Percentiles rank a stretch among this genome's conserved stretches.
phyloP scores from a whole-genome alignment of 2,797 vertebrate species.

The Hypotaenidia philippensis region DNA sequence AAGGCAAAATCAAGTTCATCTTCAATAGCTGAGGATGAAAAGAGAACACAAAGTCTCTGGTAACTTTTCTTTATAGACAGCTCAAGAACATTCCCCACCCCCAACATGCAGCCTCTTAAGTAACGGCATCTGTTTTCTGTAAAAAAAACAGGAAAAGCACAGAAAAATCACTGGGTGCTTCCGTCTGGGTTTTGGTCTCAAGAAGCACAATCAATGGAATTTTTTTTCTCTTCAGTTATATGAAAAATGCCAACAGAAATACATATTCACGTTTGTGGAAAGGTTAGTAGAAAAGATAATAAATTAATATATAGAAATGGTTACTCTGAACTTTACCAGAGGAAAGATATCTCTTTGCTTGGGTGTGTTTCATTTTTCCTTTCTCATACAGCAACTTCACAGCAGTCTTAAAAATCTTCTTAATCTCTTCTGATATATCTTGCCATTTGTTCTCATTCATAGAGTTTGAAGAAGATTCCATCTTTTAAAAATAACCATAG shows the following conservation, averaged over 20 bases:
- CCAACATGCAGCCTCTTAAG: neutral
- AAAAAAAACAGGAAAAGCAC: neutral
- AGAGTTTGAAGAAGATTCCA: constrained; percentile 89
- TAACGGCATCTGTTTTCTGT: neutral
- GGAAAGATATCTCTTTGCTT: constrained; percentile 96
- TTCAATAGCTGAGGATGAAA: constrained; percentile 88
- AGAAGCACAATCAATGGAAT: neutral
- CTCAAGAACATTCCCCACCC: neutral
- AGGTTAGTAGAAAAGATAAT: neutral
- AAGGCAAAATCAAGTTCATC: constrained; percentile 98
- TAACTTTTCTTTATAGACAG: constrained; percentile 6
- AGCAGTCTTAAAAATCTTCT: constrained; percentile 92
- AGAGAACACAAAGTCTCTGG: constrained; percentile 42
- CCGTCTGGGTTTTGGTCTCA: neutral
- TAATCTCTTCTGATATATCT: constrained; percentile 95
- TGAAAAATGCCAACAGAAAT: neutral
- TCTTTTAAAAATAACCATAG: constrained; percentile 80
- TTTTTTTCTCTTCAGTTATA: neutral
- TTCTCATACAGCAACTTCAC: constrained; percentile 94
- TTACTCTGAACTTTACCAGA: constrained; percentile 85
- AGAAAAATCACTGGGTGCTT: neutral
- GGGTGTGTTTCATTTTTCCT: constrained; percentile 92
- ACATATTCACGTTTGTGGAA: neutral
- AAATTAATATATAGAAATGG: neutral
- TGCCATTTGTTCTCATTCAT: constrained; percentile 93